Percentiles rank a stretch among this genome's conserved stretches.
These are phyloP conservation scores for Pollenia griseotomentosa DNA, from an alignment of 2,888 invertebrate genomes.

Conservation along the genomic window DNA sequence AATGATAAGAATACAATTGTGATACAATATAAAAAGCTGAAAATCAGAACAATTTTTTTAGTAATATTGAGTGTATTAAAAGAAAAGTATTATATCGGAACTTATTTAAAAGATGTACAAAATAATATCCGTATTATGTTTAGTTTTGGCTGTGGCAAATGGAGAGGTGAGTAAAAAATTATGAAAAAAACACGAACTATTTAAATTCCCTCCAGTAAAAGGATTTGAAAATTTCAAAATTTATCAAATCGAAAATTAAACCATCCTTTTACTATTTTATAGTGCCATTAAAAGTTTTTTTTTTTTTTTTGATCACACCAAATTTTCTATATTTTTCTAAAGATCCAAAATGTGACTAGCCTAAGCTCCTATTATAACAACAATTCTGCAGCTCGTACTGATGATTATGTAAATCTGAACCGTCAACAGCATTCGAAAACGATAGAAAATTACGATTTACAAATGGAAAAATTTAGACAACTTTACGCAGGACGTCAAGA, in stretches of 20 bases:
- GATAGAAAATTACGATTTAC: slow-evolving; percentile 53
- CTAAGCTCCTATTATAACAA: background rate
- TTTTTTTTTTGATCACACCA: no score
- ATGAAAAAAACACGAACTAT: background rate
- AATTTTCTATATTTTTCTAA: no score
- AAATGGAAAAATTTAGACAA: slow-evolving; percentile 46
- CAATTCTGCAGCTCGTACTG: background rate
- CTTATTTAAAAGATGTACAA: background rate
- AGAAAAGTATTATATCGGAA: background rate
- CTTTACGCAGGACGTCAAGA: slow-evolving; percentile 44
- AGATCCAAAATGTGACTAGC: no score
- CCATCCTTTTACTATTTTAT: no score
- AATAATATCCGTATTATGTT: background rate
- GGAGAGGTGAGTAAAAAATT: slow-evolving; percentile 1
- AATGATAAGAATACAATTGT: background rate
- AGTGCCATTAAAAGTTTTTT: no score
- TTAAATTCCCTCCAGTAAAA: background rate
- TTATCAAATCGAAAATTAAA: no score
- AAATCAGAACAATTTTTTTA: background rate
- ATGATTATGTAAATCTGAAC: slow-evolving; percentile 12
- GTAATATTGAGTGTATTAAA: background rate
- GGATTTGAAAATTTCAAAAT: background rate
- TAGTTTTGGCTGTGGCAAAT: background rate
- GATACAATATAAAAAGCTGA: background rate
- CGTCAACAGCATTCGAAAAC: slow-evolving; percentile 34